phyloP scores from a whole-genome alignment of 2,888 invertebrate species.

The Scaptomyza caliginosa region DNA sequence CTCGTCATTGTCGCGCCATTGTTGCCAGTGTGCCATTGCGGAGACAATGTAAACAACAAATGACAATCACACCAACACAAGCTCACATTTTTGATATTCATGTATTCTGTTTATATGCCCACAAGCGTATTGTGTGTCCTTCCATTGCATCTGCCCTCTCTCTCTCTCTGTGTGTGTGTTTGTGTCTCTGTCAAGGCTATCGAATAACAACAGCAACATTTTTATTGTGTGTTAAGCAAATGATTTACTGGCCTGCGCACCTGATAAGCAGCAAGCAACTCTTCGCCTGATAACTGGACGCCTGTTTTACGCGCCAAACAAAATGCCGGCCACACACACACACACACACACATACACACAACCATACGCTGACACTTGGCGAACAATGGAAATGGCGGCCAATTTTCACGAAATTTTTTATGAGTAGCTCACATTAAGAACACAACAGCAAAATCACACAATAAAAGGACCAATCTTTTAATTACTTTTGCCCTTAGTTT shows the following conservation, averaged over 20 bases:
- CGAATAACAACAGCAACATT: slow-evolving; percentile 14
- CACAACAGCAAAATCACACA: not conserved
- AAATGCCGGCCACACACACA: slow-evolving; percentile 41
- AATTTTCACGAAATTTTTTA: slow-evolving; percentile 14
- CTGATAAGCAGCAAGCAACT: slow-evolving; percentile 48
- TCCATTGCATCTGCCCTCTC: not conserved
- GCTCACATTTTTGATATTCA: slow-evolving; percentile 20
- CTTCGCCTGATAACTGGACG: slow-evolving; percentile 30
- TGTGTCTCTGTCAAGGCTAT: slow-evolving; percentile 1
- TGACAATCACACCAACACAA: slow-evolving; percentile 22
- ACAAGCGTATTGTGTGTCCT: slow-evolving; percentile 5
- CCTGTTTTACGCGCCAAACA: slow-evolving; percentile 53
- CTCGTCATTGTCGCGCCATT: slow-evolving; percentile 41
- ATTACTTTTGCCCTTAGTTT: slow-evolving; percentile 42
- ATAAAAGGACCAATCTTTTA: slow-evolving; percentile 19
- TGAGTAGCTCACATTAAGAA: slow-evolving; percentile 18
- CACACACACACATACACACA: slow-evolving; percentile 5
- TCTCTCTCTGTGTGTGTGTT: slow-evolving; percentile 9
- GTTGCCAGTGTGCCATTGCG: slow-evolving; percentile 25
- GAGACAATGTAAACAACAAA: slow-evolving; percentile 44
- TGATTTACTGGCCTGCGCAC: slow-evolving; percentile 35
- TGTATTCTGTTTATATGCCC: slow-evolving; percentile 23
- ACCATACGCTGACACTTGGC: slow-evolving; percentile 1
- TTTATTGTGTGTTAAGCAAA: slow-evolving; percentile 21
- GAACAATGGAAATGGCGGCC: slow-evolving; percentile 13